Base-by-base conservation (phyloP, 2,888 invertebrate genomes). In the Neocrepidodera transversa region DNA sequence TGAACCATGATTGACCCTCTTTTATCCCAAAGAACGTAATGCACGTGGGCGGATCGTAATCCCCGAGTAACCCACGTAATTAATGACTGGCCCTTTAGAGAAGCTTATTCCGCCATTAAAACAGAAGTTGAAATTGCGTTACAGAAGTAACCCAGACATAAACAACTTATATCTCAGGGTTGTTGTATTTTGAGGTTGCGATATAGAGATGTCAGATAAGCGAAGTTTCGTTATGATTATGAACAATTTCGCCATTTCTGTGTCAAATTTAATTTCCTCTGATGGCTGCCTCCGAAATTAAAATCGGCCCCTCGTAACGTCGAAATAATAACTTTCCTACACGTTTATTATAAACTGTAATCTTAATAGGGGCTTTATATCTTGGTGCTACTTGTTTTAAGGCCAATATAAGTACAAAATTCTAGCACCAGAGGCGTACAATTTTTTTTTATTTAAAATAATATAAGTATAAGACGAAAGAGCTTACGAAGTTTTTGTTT, bases 261-360 rank as follows among this genome's bases (percentile, higher is more conserved):
- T 63, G 63, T 68, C 67, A 63, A 67, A 70, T 67, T 69, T 69
- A 68, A 70, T 69, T 70, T 68, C 64, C 64, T 65, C 57, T 51
- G 64, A 63, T 63, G 65, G 60, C 62, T 63, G 63, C 62, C 60
- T 61, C 49, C 59, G 60, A 62, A 67, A 68, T 68, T 67, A 68
- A 68, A 70, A 66, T 63, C 56, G 61, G 62, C 60, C 63, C 62
- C 62, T 60, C 59, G 64, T 65, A 70, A 69, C 62, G 66, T 60
- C 52, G 53, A 65, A 67, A 68, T 65, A 65, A 64, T 68, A 63
- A 56, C 52, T 52, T 38, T 56, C 63, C 59, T 68, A 58, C 68
- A 68, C 67, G 66, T 68, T 70, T 66, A 69, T 68, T 71, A 71
- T 70, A 69, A 67, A 71, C 64, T 70, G 69, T 71, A 71, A 71